Conservation (phyloP, 1,140 invertebrate species). For the Protaetia brevitarsis region DNA sequence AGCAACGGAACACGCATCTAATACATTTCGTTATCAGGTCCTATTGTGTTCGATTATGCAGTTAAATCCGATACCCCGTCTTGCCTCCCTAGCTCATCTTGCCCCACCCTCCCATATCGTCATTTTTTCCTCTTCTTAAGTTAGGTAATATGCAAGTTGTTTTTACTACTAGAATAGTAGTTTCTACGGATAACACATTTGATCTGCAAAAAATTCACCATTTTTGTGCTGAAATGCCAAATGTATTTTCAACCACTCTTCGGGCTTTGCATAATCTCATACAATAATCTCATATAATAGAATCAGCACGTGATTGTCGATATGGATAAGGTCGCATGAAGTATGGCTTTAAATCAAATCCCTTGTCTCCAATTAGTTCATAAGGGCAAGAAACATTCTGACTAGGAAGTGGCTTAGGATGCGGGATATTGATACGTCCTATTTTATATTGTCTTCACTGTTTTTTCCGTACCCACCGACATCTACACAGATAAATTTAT, state of each 20-base stretch:
- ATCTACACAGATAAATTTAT: no score
- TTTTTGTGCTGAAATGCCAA: constrained; percentile 48
- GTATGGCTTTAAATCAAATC: constrained; percentile 44
- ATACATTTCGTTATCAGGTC: no score
- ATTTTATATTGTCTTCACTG: constrained; percentile 35
- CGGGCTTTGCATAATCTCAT: constrained; percentile 44
- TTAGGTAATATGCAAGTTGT: constrained; percentile 40
- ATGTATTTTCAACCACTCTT: constrained; percentile 49
- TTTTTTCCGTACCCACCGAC: no score
- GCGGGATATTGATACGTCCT: constrained; percentile 33
- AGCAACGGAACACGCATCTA: no score
- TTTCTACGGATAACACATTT: constrained; percentile 41
- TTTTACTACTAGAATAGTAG: constrained; percentile 39
- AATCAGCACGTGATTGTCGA: constrained; percentile 26
- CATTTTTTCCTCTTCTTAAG: constrained; percentile 26
- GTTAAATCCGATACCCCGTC: no score
- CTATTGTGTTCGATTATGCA: no score
- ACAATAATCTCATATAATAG: constrained; percentile 34
- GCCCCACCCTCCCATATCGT: no score
- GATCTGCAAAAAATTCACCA: constrained; percentile 44
- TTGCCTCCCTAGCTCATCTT: no score
- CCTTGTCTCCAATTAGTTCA: constrained; percentile 47
- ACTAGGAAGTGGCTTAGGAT: constrained; percentile 30
- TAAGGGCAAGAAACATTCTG: constrained; percentile 35
- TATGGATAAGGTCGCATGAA: constrained; percentile 42